A percentile compares a stretch with the other conserved stretches of the same genome.
Evolutionary conservation across 2,113 vertebrate species (phyloP).

Genomic region (Hyperopisus bebe): DNA sequence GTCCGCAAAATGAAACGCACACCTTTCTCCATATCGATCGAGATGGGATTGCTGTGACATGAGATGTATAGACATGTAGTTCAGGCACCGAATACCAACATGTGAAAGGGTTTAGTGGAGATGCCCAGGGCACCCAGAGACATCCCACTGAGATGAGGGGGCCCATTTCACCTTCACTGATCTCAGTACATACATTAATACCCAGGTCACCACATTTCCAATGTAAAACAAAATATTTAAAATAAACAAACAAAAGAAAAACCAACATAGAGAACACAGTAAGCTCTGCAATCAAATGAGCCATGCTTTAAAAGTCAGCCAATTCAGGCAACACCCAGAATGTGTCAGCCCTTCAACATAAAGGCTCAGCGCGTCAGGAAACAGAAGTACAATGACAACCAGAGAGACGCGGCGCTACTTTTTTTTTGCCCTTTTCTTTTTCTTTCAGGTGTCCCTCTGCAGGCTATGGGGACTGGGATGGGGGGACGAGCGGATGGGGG

Average conservation of each 20-base stretch:
- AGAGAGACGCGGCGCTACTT: conserved; percentile 59
- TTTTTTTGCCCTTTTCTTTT: conserved; percentile 61
- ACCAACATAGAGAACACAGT: conserved; percentile 41
- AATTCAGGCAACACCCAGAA: conserved; percentile 67
- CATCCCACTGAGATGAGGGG: conserved; percentile 21
- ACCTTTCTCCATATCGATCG: conserved; percentile 57
- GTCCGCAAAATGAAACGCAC: conserved; percentile 69
- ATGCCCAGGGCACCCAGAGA: conserved; percentile 26
- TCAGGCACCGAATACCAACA: conserved; percentile 65
- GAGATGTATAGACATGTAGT: conserved; percentile 55
- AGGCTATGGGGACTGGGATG: not conserved
- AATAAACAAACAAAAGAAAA: conserved; percentile 29
- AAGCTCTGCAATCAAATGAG: conserved; percentile 60
- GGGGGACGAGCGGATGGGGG: conserved; percentile 7
- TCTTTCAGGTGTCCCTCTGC: conserved; percentile 39
- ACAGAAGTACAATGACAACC: conserved; percentile 59
- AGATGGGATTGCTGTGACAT: conserved; percentile 54
- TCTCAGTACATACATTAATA: conserved; percentile 27
- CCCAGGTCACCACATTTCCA: conserved; percentile 18
- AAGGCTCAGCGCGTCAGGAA: conserved; percentile 49
- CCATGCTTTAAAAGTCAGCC: conserved; percentile 61
- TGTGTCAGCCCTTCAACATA: conserved; percentile 58
- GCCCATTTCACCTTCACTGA: not conserved
- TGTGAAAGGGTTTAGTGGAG: not conserved
- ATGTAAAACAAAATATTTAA: conserved; percentile 34